Percentiles rank a stretch among this genome's conserved stretches.
phyloP scores from a whole-genome alignment of 2,113 vertebrate species.

The Xiphophorus hellerii region DNA sequence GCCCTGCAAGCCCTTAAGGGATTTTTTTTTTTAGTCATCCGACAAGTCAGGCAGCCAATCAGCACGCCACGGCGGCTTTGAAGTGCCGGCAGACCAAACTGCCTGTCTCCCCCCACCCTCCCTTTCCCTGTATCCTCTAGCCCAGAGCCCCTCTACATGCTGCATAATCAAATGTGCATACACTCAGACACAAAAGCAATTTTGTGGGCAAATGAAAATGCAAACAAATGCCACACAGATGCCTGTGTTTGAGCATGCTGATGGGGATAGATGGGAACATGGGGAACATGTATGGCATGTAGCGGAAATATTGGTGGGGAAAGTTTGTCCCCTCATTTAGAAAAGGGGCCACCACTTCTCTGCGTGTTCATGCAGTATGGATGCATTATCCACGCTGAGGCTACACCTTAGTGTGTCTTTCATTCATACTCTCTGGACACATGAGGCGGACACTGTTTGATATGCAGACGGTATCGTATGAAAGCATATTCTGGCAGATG shows the following conservation, averaged over 20 bases:
- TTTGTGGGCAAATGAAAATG: conserved; percentile 51
- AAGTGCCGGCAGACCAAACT: conserved; percentile 59
- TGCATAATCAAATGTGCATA: conserved; percentile 37
- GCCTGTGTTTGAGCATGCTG: conserved; percentile 43
- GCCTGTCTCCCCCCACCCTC: conserved; percentile 31
- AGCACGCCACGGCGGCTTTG: conserved; percentile 59
- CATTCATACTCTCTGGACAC: conserved; percentile 25
- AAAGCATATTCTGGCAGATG: conserved; percentile 10
- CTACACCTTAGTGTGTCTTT: conserved; percentile 39
- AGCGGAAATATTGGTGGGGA: conserved; percentile 50
- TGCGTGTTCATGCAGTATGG: conserved; percentile 11
- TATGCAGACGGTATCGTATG: conserved; percentile 10
- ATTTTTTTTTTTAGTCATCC: conserved; percentile 44
- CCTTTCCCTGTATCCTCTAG: conserved; percentile 26
- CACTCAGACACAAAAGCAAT: conserved; percentile 60
- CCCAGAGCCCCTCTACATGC: conserved; percentile 31
- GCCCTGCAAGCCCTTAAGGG: conserved; percentile 56
- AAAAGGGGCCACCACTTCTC: conserved; percentile 18
- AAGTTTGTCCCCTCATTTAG: conserved; percentile 35
- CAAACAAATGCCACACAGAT: conserved; percentile 56
- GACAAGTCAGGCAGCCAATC: conserved; percentile 52
- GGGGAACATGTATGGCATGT: conserved; percentile 3
- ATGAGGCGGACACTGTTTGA: conserved; percentile 11
- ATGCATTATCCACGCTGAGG: conserved; percentile 19
- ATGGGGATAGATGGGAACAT: conserved; percentile 29